These are phyloP conservation scores for Gallinago media DNA, from an alignment of 2,113 vertebrate species.

Conservation along the genomic window DNA sequence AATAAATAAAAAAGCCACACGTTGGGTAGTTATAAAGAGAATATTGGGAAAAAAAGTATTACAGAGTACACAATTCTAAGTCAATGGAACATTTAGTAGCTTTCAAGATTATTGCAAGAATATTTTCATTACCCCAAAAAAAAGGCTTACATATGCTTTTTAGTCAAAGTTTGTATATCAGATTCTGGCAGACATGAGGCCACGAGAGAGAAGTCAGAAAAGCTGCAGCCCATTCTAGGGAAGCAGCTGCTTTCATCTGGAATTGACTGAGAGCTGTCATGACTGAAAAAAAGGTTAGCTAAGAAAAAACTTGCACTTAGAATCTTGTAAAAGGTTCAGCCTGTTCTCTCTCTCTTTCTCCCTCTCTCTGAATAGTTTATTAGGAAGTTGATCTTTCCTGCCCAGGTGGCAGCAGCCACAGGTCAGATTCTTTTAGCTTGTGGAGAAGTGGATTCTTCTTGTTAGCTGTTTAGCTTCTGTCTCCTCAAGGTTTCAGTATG, in stretches of 20 bases:
- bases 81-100: not conserved
- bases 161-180: not conserved
- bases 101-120: not conserved
- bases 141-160: not conserved
- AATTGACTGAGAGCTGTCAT: constrained; percentile 1
- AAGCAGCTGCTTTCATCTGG: constrained; percentile 35
- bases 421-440: not conserved
- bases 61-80: not conserved
- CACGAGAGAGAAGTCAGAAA: not conserved
- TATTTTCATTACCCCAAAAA: not conserved
- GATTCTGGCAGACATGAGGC: not conserved
- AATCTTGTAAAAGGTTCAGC: not conserved
- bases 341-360: not conserved
- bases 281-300: not conserved
- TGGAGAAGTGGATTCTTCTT: not conserved
- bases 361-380: not conserved
- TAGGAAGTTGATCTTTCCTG: not conserved
- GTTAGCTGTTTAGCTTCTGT: not conserved
- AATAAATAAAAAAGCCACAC: not conserved
- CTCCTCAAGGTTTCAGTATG: not conserved
- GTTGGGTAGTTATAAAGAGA: not conserved
- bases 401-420: not conserved
- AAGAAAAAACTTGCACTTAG: not conserved
- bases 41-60: not conserved
- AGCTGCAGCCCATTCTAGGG: not conserved